phyloP scores from a whole-genome alignment of 2,888 invertebrate genomes.

The Parascotia fuliginaria region DNA sequence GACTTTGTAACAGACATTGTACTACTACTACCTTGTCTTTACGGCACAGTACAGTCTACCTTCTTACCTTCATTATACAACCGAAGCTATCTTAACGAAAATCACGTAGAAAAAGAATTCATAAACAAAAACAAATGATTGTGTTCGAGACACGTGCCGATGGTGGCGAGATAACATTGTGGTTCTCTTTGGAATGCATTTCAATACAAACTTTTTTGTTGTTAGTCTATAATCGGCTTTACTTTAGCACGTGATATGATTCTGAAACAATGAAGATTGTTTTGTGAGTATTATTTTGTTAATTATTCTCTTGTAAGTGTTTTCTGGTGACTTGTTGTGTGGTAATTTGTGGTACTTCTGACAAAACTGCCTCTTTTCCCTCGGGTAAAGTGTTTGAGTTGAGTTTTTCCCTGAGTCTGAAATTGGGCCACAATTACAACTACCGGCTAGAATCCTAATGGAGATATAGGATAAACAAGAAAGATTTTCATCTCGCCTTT shows the following conservation, averaged over 20 bases:
- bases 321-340: not conserved
- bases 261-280: conserved; percentile 31
- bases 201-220: conserved; percentile 36
- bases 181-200: conserved; percentile 24
- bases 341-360: not conserved
- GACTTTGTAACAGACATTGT: not conserved
- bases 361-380: too few relatives aligned
- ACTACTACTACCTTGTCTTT: not conserved
- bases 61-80: conserved; percentile 17
- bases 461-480: too few relatives aligned
- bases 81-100: conserved; percentile 24
- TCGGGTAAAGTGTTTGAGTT: too few relatives aligned
- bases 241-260: conserved; percentile 28
- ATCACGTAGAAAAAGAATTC: conserved; percentile 36
- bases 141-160: conserved; percentile 68
- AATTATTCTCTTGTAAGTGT: conserved; percentile 20
- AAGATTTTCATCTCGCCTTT: too few relatives aligned
- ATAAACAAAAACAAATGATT: conserved; percentile 65
- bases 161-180: conserved; percentile 75
- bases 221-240: conserved; percentile 27
- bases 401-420: too few relatives aligned
- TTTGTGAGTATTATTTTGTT: conserved; percentile 20
- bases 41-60: too few relatives aligned
- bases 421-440: too few relatives aligned
- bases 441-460: too few relatives aligned